These are phyloP conservation scores for Labroides dimidiatus DNA, from an alignment of 2,797 vertebrate genomes.

Conservation along the genomic window DNA sequence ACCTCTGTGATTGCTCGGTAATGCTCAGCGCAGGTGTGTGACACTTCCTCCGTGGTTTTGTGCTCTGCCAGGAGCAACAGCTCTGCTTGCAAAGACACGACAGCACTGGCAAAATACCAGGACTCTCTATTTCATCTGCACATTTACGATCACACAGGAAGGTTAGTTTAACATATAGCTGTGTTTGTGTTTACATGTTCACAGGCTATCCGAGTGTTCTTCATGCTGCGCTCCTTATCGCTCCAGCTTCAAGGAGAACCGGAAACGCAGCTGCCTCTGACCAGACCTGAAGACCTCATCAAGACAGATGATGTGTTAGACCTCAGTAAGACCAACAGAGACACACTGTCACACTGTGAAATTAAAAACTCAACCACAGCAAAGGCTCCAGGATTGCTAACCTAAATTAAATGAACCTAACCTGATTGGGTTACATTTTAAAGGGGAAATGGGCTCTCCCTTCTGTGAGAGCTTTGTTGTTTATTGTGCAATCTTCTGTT, in stretches of 20 bases:
- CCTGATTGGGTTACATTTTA: no score
- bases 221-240: slow-evolving; percentile 94
- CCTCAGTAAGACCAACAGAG: slow-evolving; percentile 86
- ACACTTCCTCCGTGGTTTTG: neutral
- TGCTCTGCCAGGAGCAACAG: neutral
- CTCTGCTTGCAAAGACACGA: neutral
- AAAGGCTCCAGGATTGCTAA: neutral
- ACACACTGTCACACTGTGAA: neutral
- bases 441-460: no score
- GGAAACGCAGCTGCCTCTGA: slow-evolving; percentile 95
- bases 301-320: slow-evolving; percentile 97
- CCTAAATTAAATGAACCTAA: no score
- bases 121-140: no score
- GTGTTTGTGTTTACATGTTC: slow-evolving; percentile 14
- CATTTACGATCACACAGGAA: neutral
- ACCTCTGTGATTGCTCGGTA: neutral
- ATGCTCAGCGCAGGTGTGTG: neutral
- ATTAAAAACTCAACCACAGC: neutral
- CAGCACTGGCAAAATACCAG: neutral
- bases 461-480: no score
- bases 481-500: no score
- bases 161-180: neutral
- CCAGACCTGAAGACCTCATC: slow-evolving; percentile 94
- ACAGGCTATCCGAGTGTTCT: slow-evolving; percentile 97
- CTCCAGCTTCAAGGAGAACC: slow-evolving; percentile 90